Conservation (phyloP, 2,113 vertebrate species). For the Rutilus rutilus region DNA sequence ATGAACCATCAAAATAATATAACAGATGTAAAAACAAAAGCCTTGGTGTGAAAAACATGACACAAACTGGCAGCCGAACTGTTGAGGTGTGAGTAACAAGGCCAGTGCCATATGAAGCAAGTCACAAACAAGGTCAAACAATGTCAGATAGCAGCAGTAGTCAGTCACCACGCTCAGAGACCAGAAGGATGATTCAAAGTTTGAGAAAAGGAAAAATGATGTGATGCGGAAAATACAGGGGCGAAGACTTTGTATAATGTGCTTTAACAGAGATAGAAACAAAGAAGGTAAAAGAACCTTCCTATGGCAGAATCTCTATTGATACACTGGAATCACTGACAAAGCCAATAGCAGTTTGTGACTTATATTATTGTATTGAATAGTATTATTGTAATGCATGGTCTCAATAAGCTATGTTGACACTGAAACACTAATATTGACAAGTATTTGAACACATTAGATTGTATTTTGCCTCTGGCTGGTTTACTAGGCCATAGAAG, state of each 20-base stretch:
- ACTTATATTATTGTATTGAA: neutral
- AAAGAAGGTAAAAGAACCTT: neutral
- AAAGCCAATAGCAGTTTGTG: constrained; percentile 12
- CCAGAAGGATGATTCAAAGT: neutral
- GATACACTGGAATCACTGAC: neutral
- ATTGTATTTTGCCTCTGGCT: constrained; percentile 44
- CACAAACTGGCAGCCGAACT: constrained; percentile 51
- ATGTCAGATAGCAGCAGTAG: constrained; percentile 59
- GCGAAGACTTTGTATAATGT: neutral
- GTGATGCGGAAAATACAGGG: neutral
- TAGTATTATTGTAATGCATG: constrained; percentile 34
- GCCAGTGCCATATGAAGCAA: constrained; percentile 66
- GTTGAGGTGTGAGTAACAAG: constrained; percentile 64
- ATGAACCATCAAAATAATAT: neutral
- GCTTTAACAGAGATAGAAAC: neutral
- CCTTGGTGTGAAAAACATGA: neutral
- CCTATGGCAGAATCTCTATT: neutral
- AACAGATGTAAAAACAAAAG: neutral
- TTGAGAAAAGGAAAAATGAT: neutral
- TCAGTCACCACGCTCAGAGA: constrained; percentile 28
- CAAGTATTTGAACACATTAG: constrained; percentile 36
- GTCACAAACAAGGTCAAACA: constrained; percentile 73
- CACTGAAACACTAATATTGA: constrained; percentile 72
- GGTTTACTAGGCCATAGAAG: constrained; percentile 30
- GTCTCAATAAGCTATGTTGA: constrained; percentile 57